These are phyloP conservation scores for Clarias pachynema DNA, from an alignment of 2,797 vertebrate genomes.

Conservation along the genomic window DNA sequence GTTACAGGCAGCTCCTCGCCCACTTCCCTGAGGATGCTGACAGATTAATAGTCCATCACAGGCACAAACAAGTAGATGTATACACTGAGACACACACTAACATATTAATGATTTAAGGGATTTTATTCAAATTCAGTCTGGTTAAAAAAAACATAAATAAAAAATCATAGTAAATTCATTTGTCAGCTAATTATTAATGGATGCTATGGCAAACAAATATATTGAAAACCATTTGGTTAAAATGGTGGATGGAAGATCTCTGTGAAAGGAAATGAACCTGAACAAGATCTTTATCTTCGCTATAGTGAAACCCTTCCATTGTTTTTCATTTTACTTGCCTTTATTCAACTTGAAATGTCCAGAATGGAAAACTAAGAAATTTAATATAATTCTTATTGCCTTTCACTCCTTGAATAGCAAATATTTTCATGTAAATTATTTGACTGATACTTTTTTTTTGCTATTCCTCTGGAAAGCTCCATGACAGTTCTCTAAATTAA, in stretches of 20 bases:
- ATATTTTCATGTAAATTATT: slow-evolving; percentile 5
- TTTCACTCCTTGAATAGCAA: not conserved
- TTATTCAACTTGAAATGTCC: slow-evolving; percentile 6
- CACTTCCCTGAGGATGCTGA: slow-evolving; percentile 63
- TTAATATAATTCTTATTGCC: not conserved
- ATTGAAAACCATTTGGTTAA: not conserved
- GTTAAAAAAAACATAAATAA: not conserved
- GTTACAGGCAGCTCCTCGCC: slow-evolving; percentile 45
- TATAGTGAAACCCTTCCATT: not conserved
- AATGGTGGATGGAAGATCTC: not conserved
- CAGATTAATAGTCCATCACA: slow-evolving; percentile 31
- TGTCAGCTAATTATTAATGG: not conserved
- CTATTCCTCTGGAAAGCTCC: not conserved
- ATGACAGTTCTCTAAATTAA: slow-evolving; percentile 23
- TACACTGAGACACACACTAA: not conserved
- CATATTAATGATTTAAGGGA: not conserved
- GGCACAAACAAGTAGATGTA: not conserved
- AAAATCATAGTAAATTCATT: not conserved
- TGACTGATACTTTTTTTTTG: not conserved
- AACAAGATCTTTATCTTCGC: not conserved
- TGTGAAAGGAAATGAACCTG: not conserved
- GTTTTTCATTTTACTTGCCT: not conserved
- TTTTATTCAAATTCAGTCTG: not conserved
- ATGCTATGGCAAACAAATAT: not conserved
- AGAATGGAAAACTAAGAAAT: not conserved